Evolutionary conservation across 2,888 invertebrate genomes (phyloP).

Genomic region (Hirtodrosophila duncani): DNA sequence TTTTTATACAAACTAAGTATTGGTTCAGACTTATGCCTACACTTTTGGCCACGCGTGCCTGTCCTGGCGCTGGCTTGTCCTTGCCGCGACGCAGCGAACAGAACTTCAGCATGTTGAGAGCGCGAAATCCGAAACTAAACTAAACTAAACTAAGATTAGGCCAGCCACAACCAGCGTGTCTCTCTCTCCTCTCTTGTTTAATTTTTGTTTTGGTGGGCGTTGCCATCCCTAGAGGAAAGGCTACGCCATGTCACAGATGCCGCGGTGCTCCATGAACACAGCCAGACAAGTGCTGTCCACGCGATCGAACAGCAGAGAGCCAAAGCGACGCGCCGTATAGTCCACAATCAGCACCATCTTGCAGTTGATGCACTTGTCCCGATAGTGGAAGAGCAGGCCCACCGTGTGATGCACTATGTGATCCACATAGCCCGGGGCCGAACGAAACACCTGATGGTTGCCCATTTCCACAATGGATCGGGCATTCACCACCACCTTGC

Average conservation of each 20-base stretch:
- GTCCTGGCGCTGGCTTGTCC: conserved; percentile 21
- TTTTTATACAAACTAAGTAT: too few relatives aligned
- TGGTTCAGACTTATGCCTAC: conserved; percentile 32
- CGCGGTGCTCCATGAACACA: conserved; percentile 64
- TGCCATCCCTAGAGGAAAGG: conserved; percentile 7
- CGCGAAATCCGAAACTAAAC: conserved; percentile 8
- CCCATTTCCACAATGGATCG: conserved; percentile 90
- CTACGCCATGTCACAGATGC: conserved; percentile 67
- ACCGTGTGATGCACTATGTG: conserved; percentile 70
- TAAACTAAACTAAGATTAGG: conserved; percentile 16
- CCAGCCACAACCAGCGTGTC: too few relatives aligned
- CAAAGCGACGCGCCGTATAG: conserved; percentile 75
- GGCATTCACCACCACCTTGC: conserved; percentile 92
- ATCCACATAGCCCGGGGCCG: conserved; percentile 66
- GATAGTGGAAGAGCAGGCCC: conserved; percentile 76
- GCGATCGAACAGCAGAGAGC: conserved; percentile 74
- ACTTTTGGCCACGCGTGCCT: conserved; percentile 59
- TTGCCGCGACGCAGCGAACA: conserved; percentile 63
- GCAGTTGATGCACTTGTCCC: conserved; percentile 74
- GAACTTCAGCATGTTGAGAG: conserved; percentile 71
- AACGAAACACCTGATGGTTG: conserved; percentile 86
- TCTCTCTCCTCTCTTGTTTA: not conserved
- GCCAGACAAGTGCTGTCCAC: conserved; percentile 74
- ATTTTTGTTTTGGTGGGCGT: conserved; percentile 52
- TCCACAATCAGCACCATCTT: conserved; percentile 69